Evolutionary conservation across 2,888 invertebrate species (phyloP), one percentile per base, ranked within the genome.

Genomic region (Mythimna ferrago): DNA sequence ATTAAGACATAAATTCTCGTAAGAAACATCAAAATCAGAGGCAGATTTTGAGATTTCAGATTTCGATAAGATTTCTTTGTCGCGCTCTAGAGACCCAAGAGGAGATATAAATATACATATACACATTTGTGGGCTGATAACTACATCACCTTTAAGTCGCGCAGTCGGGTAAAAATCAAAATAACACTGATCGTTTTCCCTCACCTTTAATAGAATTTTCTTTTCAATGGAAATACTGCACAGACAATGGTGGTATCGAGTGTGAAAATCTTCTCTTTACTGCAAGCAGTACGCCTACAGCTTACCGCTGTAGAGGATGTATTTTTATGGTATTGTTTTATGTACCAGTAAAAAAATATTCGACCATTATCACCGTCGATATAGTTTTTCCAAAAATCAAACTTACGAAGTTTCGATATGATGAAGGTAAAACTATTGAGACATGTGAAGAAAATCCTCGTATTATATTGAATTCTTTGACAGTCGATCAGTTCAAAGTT

Each of bases 401-500:
- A 60, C 38, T 48, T 6, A 48, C 6, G 14, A 16, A 48, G 16
- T 48, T 48, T 16, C 16, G 35, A 74, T 14, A 48, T 48, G 35
- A 74, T 14, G 48, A 60, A 80, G 60, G 58, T 58, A 14, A 63
- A 54, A 63, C 64, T 56, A 54, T 53, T 71, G 3, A 57, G 32
- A 60, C 65, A 66, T 44, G 11, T 54, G 26, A 64, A 54, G 63
- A 68, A 53, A 71, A 73, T 48, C 21, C 32, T 78, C 71, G 71
- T 71, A 14, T 35, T 9, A 10, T 11, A 71, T 57, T 32, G 48
- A 73, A 76, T 75, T 83, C 83, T 85, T 84, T 67, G 66, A 67
- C 66, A 73, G 68, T 72, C 67, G 56, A 78, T 81, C 66, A 81
- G 65, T 71, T 78, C 72, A 81, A 88, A 87, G 84, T 89, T 90